These are phyloP conservation scores for Benitochromis conjunctus DNA, from an alignment of 2,113 vertebrate genomes.

Conservation along the genomic window DNA sequence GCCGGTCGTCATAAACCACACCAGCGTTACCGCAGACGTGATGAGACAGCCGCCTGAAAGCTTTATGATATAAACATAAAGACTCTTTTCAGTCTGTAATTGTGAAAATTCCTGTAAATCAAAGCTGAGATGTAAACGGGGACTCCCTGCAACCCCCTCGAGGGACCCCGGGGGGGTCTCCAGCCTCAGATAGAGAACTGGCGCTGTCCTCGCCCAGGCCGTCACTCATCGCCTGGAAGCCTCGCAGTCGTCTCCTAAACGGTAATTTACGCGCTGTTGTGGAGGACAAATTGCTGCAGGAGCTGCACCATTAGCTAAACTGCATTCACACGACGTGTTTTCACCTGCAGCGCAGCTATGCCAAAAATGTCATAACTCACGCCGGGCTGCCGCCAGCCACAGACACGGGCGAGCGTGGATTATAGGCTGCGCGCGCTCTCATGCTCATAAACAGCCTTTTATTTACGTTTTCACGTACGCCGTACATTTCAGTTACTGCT, in stretches of 20 bases:
- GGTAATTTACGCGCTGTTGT: slow-evolving; percentile 60
- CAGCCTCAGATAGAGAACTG: background rate
- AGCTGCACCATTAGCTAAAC: slow-evolving; percentile 60
- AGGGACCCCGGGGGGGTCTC: background rate
- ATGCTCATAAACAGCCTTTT: background rate
- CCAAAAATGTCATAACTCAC: slow-evolving; percentile 66
- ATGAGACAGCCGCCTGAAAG: background rate
- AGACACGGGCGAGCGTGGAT: background rate
- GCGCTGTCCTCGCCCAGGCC: background rate
- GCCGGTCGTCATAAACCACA: background rate
- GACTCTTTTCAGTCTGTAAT: slow-evolving; percentile 19
- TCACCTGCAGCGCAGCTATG: slow-evolving; percentile 71
- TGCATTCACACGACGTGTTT: slow-evolving; percentile 61
- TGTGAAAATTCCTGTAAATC: slow-evolving; percentile 17
- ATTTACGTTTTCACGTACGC: background rate
- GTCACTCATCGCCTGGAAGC: slow-evolving; percentile 6
- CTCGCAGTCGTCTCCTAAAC: slow-evolving; percentile 36
- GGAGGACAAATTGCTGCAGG: slow-evolving; percentile 69
- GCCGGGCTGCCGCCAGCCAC: slow-evolving; percentile 24
- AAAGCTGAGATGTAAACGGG: slow-evolving; percentile 8
- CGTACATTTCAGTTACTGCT: background rate
- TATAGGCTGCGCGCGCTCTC: background rate
- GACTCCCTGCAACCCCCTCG: background rate
- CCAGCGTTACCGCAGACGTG: background rate
- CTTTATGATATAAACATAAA: background rate